Evolutionary conservation across 2,113 vertebrate species (phyloP).

Genomic region (Etia nguti): DNA sequence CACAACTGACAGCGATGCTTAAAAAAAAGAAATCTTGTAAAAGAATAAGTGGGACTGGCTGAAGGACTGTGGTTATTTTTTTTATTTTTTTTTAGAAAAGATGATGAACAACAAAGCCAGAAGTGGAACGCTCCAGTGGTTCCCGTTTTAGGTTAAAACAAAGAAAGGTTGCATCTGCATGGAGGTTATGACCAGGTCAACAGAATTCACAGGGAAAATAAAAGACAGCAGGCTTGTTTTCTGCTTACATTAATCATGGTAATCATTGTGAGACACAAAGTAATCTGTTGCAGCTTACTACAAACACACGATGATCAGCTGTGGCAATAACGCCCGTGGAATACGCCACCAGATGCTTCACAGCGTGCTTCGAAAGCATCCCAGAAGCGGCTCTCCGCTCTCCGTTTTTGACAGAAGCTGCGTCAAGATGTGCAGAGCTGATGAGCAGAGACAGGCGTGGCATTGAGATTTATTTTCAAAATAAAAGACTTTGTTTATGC

Average conservation of each 20-base stretch:
- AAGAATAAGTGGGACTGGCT: background rate
- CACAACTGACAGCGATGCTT: background rate
- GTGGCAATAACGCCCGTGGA: background rate
- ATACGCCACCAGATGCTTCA: background rate
- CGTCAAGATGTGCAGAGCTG: background rate
- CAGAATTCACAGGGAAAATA: background rate
- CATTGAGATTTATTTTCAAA: background rate
- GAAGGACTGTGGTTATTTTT: background rate
- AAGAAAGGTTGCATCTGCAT: background rate
- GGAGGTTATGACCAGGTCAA: background rate
- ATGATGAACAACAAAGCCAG: background rate
- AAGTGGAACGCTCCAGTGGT: background rate
- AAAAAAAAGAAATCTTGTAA: background rate
- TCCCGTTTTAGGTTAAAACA: background rate
- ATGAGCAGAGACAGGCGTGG: background rate
- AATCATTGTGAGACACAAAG: background rate
- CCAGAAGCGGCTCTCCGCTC: background rate
- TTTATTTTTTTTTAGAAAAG: background rate
- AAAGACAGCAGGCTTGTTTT: background rate
- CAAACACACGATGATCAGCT: background rate
- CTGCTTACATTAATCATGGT: background rate
- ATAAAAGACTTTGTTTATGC: background rate
- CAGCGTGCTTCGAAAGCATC: background rate
- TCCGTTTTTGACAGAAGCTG: background rate
- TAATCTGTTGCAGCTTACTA: background rate